Evolutionary conservation across 2,113 vertebrate genomes (phyloP).

Genomic region (Acanthisitta chloris): DNA sequence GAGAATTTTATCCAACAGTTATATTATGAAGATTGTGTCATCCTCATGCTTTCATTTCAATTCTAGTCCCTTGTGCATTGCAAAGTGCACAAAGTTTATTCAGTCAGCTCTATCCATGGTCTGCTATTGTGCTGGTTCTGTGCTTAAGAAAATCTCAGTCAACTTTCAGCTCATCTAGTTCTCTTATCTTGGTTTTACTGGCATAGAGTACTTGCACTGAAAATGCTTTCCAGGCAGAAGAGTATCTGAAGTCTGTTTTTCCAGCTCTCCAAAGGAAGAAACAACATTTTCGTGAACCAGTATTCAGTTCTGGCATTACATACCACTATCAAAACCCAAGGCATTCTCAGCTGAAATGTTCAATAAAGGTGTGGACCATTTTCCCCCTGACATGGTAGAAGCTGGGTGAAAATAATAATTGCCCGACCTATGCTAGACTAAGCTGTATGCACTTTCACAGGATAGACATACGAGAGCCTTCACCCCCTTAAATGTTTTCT

Average conservation of each 20-base stretch:
- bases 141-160: background rate
- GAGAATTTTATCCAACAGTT: background rate
- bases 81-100: background rate
- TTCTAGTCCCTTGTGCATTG: background rate
- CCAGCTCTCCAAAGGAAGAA: background rate
- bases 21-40: background rate
- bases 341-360: background rate
- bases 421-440: background rate
- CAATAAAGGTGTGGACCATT: background rate
- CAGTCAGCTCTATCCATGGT: background rate
- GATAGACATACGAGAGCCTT: background rate
- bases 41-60: background rate
- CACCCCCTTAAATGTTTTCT: background rate
- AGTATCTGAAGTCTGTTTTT: background rate
- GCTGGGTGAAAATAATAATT: background rate
- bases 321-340: background rate
- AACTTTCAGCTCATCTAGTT: background rate
- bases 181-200: background rate
- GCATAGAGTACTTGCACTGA: background rate
- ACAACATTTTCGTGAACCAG: background rate
- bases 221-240: background rate
- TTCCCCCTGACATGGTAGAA: background rate
- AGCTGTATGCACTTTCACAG: background rate
- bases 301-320: background rate
- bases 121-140: background rate